These are phyloP conservation scores for Takifugu bimaculatus DNA, from an alignment of 2,113 vertebrate species.

Conservation along the genomic window DNA sequence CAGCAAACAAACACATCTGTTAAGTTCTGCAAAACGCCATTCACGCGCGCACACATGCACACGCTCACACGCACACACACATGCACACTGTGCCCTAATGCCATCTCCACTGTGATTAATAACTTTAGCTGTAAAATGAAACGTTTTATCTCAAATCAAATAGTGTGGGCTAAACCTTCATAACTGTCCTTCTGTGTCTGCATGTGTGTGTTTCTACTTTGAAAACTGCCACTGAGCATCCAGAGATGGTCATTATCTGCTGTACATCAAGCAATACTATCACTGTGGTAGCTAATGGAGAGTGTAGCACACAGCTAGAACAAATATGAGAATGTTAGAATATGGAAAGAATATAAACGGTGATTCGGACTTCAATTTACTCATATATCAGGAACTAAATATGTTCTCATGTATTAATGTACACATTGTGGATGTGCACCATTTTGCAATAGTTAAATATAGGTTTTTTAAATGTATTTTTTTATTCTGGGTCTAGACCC, in stretches of 20 bases:
- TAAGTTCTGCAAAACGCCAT: slow-evolving; percentile 12
- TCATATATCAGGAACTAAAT: slow-evolving; percentile 13
- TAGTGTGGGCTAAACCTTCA: slow-evolving; percentile 17
- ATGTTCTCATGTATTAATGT: not conserved
- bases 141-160: slow-evolving; percentile 42
- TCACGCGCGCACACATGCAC: slow-evolving; percentile 11
- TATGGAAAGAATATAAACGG: not conserved
- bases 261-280: slow-evolving; percentile 55
- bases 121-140: slow-evolving; percentile 53
- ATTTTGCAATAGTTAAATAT: not conserved
- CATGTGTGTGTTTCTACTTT: slow-evolving; percentile 23
- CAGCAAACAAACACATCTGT: slow-evolving; percentile 53
- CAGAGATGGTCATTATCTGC: slow-evolving; percentile 22
- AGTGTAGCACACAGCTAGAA: slow-evolving; percentile 25
- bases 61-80: slow-evolving; percentile 16
- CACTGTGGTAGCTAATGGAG: slow-evolving; percentile 46
- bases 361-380: slow-evolving; percentile 27
- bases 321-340: not conserved
- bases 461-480: not conserved
- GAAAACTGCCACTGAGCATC: slow-evolving; percentile 32
- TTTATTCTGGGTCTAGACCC: not conserved
- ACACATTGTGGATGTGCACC: not conserved
- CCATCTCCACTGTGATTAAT: slow-evolving; percentile 67
- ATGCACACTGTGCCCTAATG: slow-evolving; percentile 29
- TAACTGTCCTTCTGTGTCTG: slow-evolving; percentile 4